Evolutionary conservation across 2,888 invertebrate genomes (phyloP).

Genomic region (Penaeus monodon): DNA sequence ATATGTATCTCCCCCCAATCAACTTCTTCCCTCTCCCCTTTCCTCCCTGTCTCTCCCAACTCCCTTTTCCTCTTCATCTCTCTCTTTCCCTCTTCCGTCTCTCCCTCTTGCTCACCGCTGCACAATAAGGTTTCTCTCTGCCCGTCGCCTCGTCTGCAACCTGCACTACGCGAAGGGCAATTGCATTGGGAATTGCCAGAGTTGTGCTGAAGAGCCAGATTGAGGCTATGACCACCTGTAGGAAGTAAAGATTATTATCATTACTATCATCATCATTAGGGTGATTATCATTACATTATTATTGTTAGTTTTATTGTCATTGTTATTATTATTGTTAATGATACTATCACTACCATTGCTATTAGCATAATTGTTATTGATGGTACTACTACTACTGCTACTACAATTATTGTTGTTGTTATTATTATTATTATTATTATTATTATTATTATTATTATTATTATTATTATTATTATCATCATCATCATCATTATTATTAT

Average conservation of each 20-base stretch:
- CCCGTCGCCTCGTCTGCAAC: conserved; percentile 68
- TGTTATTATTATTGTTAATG: no score
- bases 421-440: no score
- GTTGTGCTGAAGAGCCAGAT: conserved; percentile 82
- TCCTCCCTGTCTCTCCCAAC: background rate
- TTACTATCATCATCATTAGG: background rate
- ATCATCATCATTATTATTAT: no score
- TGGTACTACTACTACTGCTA: no score
- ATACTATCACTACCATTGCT: no score
- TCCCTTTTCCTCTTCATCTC: background rate
- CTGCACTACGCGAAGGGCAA: conserved; percentile 75
- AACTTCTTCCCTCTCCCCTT: background rate
- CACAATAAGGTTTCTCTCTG: conserved; percentile 68
- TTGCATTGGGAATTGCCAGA: conserved; percentile 80
- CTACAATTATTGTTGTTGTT: no score
- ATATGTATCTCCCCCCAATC: no score
- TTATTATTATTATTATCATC: no score
- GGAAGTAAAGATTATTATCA: conserved; percentile 69
- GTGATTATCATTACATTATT: background rate
- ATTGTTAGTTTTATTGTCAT: background rate
- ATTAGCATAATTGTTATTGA: no score
- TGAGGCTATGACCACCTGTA: conserved; percentile 80
- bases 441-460: no score
- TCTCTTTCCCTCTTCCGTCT: background rate
- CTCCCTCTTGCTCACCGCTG: conserved; percentile 66